Evolutionary conservation across 2,113 vertebrate genomes (phyloP), one percentile per base, ranked within the genome.

Genomic region (Bombycilla garrulus): DNA sequence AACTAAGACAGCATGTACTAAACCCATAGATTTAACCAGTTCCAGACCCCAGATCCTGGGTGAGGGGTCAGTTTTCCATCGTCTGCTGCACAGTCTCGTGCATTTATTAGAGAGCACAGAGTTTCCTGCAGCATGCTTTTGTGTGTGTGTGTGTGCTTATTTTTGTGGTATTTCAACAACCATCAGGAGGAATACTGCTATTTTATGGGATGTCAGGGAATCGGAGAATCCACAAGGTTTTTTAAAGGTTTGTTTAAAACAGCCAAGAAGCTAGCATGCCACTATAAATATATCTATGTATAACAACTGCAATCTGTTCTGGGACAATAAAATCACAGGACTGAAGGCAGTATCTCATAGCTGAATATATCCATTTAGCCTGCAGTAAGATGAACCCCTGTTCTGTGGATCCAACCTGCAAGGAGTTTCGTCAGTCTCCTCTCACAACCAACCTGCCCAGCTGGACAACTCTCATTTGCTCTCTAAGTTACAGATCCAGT

Each of bases 1-100:
- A 95, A 90, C 38, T 31, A 90, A 96, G 95, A 78, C 76, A 93
- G 88, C 88, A 83, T 38, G 10, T 73, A 78, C 85, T 81, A 56
- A 83, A 60, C 61, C 61, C 26, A 23, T 53, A 5, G 0, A 89
- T 73, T 61, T 87, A 95, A 96, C 66, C 72, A 86, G 82, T 84
- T 90, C 90, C 93, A 96, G 88, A 78, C 57, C 40, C 51, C 61
- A 62, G 56, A 21, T 56, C 36, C 13, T 26, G 64, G 50, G 31
- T 26, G 19, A 90, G 60, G 64, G 81, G 79, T 90, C 85, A 66
- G 45, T 66, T 80, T 82, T 87, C 10, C 10, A 54, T 25, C 6
- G 0, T 3, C 44, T 12, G 64, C 56, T 82, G 70, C 67, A 25
- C 24, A 51, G 85, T 3, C 62, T 51, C 1, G 4, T 77, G 71